Evolutionary conservation across 1,140 invertebrate genomes (phyloP), one percentile per base, ranked within the genome.

Genomic region (Drosophila bipectinata): DNA sequence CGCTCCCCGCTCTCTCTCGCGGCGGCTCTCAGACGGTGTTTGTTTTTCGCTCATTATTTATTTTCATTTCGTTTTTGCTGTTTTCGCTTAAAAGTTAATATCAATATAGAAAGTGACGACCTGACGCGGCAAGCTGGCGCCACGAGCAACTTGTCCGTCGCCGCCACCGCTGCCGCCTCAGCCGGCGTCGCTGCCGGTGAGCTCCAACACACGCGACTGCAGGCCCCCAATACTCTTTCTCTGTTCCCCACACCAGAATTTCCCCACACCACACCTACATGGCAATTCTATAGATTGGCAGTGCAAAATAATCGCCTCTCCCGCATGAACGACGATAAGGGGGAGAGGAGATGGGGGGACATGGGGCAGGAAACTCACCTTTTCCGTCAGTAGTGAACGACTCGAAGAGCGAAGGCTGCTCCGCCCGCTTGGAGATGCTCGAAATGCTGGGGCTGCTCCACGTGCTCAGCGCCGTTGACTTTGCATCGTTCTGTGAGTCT

Each of bases 331-430:
- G 0, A 3, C 32, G 34, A 30, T 8, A 21, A 37, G 48, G 39
- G 37, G 51, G 21, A 4, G 9, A 4, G 0, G 10, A 3, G 9
- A n/a, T n/a, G 14, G 9, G 4, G 14, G 44, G 5, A 8, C 7
- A 15, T 15, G 66, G 26, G 10, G 24, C 15, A 18, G 28, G 10
- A 72, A 84, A 91, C 92, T 93, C 93, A 95, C 95, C 95, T 94
- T 95, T 95, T 77, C 95, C 95, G 91, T 95, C 95, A 81, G 95
- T 96, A 83, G 95, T 95, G 66, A 96, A 93, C 62, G 95, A 96
- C 61, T 94, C 94, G 61, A 83, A 67, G 61, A 77, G 72, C 68
- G 76, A 88, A 93, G 93, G 85, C 93, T 75, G 72, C 54, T 82
- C 74, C 18, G 56, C 32, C 58, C 53, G 58, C 51, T 87, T 88